phyloP scores from a whole-genome alignment of 2,797 vertebrate species.

The Labroides dimidiatus region DNA sequence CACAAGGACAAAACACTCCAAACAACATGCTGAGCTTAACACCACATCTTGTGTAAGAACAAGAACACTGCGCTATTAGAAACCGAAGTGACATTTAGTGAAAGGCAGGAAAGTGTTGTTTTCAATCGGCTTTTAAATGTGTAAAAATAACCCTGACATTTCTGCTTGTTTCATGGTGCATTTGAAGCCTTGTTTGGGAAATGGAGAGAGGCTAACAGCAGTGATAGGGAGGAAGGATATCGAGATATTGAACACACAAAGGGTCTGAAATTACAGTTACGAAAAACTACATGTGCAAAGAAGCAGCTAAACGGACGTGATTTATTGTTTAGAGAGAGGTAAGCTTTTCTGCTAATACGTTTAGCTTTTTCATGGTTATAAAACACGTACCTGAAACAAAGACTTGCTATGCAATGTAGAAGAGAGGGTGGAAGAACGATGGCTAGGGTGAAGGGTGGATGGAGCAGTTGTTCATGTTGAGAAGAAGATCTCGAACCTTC shows the following conservation, averaged over 20 bases:
- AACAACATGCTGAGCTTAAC: conserved; percentile 10
- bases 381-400: no score
- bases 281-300: not conserved
- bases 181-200: not conserved
- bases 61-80: not conserved
- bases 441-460: no score
- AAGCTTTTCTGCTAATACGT: no score
- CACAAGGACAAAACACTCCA: conserved; percentile 2
- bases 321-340: no score
- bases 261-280: not conserved
- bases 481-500: no score
- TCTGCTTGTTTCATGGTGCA: conserved; percentile 2
- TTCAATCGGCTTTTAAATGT: conserved; percentile 7
- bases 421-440: no score
- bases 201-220: no score
- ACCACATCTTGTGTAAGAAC: not conserved
- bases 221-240: not conserved
- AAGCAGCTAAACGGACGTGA: no score
- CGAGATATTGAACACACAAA: no score
- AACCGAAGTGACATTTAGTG: conserved; percentile 35
- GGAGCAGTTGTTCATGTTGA: no score
- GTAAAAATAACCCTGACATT: conserved; percentile 36
- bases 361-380: no score
- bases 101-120: not conserved
- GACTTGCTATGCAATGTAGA: no score